Base-by-base conservation (phyloP, 2,888 invertebrate species). In the Drosophila paucipuncta region DNA sequence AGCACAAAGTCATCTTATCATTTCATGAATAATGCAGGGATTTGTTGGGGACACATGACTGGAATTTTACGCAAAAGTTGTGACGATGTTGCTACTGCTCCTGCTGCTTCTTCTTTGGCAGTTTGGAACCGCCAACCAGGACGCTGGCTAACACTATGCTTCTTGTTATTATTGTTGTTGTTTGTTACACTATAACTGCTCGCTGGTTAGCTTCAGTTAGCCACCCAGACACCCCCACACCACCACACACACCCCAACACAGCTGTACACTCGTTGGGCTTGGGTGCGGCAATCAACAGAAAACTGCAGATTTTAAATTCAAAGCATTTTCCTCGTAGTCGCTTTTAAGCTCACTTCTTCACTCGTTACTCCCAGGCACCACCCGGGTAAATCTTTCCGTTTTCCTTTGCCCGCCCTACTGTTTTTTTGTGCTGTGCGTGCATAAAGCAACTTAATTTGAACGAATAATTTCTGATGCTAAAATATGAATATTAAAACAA, bases 41-140 rank as follows among this genome's bases (percentile, higher is more conserved):
- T 91, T 91, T 91, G 91, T 91, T 91, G 85, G 89, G 90, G 91
- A 91, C 91, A 91, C 91, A 91, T 91, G 91, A 91, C 91, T 91
- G 82, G 91, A 90, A 91, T 91, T 87, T 85, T 89, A 80, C 81
- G 82, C 83, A 88, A 80, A 91, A 88, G 79, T 90, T 90, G 89
- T 89, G 83, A 88, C 85, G 90, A 78, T 88, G 85, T 65, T 85
- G 75, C 61, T 78, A 75, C 71, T 83, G 80, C 77, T 86, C 80
- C 68, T 77, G 58, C 22, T 73, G 57, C 55, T 64, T 30, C 63
- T 65, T 28, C 54, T 65, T 31, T 66, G 49, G 68, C 64, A 59
- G 73, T 68, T 75, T 58, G 75, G 77, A 82, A 89, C 89, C 85
- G 78, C 85, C 87, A 84, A 87, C 89, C 85, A 80, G 84, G 85